Conservation (phyloP, 2,888 invertebrate genomes). For the Caenorhabditis sp. region DNA sequence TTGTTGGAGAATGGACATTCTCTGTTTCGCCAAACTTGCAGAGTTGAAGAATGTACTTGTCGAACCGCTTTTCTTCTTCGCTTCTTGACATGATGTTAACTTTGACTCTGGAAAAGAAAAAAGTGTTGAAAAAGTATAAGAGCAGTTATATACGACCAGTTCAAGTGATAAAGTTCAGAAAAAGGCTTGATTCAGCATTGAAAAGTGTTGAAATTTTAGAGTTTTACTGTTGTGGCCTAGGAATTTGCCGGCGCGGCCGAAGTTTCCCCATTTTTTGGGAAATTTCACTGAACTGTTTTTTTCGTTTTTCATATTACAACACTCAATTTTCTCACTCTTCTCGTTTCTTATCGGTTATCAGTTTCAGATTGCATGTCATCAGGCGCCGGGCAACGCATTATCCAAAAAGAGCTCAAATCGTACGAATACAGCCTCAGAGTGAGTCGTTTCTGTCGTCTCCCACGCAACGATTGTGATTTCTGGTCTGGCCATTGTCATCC, state of each 20-base stretch:
- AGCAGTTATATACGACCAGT: too few species aligned
- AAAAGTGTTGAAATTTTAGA: neutral
- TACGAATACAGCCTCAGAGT: constrained; percentile 51
- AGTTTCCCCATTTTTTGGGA: neutral
- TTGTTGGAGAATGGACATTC: constrained; percentile 28
- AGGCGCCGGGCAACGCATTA: neutral
- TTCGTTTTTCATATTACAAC: too few species aligned
- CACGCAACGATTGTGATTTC: too few species aligned
- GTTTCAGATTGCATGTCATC: constrained; percentile 37
- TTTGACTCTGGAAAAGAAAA: too few species aligned
- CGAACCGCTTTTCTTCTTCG: neutral
- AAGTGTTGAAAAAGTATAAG: too few species aligned
- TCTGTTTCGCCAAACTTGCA: constrained; percentile 21
- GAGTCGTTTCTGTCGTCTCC: constrained; percentile 16
- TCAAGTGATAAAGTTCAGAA: too few species aligned
- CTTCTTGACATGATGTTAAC: too few species aligned
- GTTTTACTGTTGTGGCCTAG: constrained; percentile 5
- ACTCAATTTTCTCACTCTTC: too few species aligned
- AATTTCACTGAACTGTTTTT: too few species aligned
- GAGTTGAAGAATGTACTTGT: constrained; percentile 26
- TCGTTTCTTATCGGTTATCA: neutral
- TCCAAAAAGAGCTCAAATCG: constrained; percentile 44
- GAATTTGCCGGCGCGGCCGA: neutral
- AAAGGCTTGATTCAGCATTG: too few species aligned
- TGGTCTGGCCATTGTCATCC: constrained; percentile 12